phyloP scores from a whole-genome alignment of 1,140 invertebrate species.

The Euura lappo region DNA sequence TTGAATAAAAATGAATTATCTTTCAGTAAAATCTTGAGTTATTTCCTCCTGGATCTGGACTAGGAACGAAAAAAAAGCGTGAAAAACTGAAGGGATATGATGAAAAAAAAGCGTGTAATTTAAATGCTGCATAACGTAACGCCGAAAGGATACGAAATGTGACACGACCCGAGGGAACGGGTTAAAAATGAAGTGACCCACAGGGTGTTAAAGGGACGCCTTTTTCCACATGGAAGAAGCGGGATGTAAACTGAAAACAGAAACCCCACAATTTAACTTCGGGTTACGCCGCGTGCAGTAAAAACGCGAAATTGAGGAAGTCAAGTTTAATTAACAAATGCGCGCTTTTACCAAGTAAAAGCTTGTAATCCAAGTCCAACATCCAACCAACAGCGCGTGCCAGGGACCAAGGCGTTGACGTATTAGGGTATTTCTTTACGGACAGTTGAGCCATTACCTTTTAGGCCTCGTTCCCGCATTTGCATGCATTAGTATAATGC shows the following conservation, averaged over 20 bases:
- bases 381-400: not conserved
- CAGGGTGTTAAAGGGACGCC: not conserved
- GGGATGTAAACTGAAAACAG: too few relatives aligned
- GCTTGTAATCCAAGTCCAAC: not conserved
- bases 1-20: too few relatives aligned
- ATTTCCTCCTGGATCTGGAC: too few relatives aligned
- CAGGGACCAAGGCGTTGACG: not conserved
- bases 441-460: not conserved
- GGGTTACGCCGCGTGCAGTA: too few relatives aligned
- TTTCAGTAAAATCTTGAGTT: too few relatives aligned
- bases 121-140: not conserved
- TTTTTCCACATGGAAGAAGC: not conserved
- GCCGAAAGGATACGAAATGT: not conserved
- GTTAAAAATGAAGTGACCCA: not conserved
- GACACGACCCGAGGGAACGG: not conserved
- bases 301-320: too few relatives aligned
- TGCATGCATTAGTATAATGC: not conserved
- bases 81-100: not conserved
- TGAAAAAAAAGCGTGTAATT: not conserved
- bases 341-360: too few relatives aligned
- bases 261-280: too few relatives aligned
- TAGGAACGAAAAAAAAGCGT: too few relatives aligned
- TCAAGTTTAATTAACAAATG: too few relatives aligned
- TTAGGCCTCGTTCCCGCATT: too few relatives aligned
- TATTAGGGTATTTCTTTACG: not conserved